Percentiles rank a stretch among this genome's conserved stretches.
Conservation (phyloP, 2,113 vertebrate genomes). For the Excalfactoria chinensis region DNA sequence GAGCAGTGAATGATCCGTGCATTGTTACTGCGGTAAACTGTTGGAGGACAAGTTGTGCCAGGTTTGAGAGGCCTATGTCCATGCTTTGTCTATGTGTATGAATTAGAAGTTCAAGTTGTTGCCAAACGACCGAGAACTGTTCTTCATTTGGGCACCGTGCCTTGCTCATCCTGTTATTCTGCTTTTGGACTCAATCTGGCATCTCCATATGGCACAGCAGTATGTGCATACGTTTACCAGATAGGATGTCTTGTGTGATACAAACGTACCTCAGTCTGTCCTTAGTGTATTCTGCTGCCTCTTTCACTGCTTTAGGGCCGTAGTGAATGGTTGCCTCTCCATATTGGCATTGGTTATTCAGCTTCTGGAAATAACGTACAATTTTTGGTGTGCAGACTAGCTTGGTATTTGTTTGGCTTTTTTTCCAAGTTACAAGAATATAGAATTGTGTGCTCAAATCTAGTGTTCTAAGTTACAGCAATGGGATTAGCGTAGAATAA, state of each 20-base stretch:
- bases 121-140: not conserved
- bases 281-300: not conserved
- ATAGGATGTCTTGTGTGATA: not conserved
- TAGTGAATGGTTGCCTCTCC: not conserved
- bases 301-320: not conserved
- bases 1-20: not conserved
- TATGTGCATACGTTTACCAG: not conserved
- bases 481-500: not conserved
- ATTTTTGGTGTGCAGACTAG: not conserved
- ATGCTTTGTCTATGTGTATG: not conserved
- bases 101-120: not conserved
- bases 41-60: not conserved
- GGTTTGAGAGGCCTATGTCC: not conserved
- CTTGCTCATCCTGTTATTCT: constrained; percentile 18
- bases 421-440: not conserved
- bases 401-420: too few species aligned
- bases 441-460: not conserved
- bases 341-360: not conserved
- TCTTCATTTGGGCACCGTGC: not conserved
- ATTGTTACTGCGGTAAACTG: not conserved
- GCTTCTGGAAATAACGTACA: not conserved
- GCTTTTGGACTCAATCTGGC: not conserved
- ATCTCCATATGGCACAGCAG: constrained; percentile 22
- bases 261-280: not conserved
- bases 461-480: not conserved